Evolutionary conservation across 2,888 invertebrate genomes (phyloP).

Genomic region (Drosophila sordidula): DNA sequence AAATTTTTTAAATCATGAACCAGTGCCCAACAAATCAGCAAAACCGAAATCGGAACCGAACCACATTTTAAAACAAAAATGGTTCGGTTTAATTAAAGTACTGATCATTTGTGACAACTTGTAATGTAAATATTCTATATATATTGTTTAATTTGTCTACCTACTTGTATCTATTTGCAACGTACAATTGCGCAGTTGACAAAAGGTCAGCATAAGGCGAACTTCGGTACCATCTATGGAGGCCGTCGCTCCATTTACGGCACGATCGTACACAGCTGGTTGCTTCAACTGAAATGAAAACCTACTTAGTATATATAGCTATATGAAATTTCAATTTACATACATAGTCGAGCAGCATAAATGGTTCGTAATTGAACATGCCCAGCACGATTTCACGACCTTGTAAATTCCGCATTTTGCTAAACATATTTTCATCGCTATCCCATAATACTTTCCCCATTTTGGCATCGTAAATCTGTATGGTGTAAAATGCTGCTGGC

Average conservation of each 20-base stretch:
- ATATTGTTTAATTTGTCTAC: slow-evolving; percentile 9
- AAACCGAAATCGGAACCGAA: too few relatives aligned
- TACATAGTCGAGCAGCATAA: slow-evolving; percentile 74
- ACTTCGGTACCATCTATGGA: slow-evolving; percentile 87
- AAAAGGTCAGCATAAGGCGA: slow-evolving; percentile 83
- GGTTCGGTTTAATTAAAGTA: too few relatives aligned
- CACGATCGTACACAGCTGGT: slow-evolving; percentile 59
- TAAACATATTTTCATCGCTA: slow-evolving; percentile 10
- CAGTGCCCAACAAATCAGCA: too few relatives aligned
- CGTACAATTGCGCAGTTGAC: slow-evolving; percentile 85
- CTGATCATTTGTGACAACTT: too few relatives aligned
- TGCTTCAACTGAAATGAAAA: slow-evolving; percentile 38
- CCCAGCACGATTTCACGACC: slow-evolving; percentile 78
- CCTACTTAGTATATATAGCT: background rate
- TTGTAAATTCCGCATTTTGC: slow-evolving; percentile 72
- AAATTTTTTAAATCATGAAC: too few relatives aligned
- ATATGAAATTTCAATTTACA: slow-evolving; percentile 3
- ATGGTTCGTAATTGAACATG: slow-evolving; percentile 81
- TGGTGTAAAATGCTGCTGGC: slow-evolving; percentile 48
- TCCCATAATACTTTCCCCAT: slow-evolving; percentile 27
- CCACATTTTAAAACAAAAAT: too few relatives aligned
- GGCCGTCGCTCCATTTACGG: slow-evolving; percentile 41
- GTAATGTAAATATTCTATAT: too few relatives aligned
- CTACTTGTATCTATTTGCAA: slow-evolving; percentile 82
- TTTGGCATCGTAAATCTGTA: slow-evolving; percentile 64